phyloP scores from a whole-genome alignment of 2,888 invertebrate species.

The Xestobium rufovillosum region DNA sequence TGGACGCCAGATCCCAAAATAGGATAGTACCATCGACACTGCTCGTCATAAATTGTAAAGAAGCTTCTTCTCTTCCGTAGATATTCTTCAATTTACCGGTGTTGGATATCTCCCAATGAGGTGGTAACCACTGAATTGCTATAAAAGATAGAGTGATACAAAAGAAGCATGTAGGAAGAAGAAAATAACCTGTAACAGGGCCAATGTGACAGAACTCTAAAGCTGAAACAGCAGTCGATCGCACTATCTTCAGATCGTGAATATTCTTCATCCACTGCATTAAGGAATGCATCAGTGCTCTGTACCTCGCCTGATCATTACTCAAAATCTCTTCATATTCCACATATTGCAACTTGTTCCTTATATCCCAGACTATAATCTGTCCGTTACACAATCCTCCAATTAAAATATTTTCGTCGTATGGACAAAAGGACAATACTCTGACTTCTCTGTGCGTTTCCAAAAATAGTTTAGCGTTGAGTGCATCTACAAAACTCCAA shows the following conservation, averaged over 20 bases:
- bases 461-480: constrained; percentile 62
- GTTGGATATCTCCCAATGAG: constrained; percentile 50
- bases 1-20: constrained; percentile 62
- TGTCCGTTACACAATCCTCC: constrained; percentile 69
- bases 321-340: constrained; percentile 57
- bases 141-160: neutral
- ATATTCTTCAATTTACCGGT: constrained; percentile 50
- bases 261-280: constrained; percentile 63
- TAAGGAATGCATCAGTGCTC: constrained; percentile 45
- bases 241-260: constrained; percentile 50
- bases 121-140: constrained; percentile 60
- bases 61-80: constrained; percentile 35
- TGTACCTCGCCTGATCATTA: constrained; percentile 55
- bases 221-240: constrained; percentile 54
- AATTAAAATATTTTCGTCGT: constrained; percentile 58
- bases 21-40: constrained; percentile 61
- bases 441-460: constrained; percentile 61
- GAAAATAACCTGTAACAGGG: too few species aligned
- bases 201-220: constrained; percentile 55
- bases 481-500: constrained; percentile 66
- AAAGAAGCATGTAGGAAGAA: too few species aligned
- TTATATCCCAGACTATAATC: constrained; percentile 63
- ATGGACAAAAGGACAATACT: constrained; percentile 59
- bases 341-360: constrained; percentile 53
- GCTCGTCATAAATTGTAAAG: constrained; percentile 58